Evolutionary conservation across 2,888 invertebrate genomes (phyloP).

Genomic region (Drosophila mimetica): DNA sequence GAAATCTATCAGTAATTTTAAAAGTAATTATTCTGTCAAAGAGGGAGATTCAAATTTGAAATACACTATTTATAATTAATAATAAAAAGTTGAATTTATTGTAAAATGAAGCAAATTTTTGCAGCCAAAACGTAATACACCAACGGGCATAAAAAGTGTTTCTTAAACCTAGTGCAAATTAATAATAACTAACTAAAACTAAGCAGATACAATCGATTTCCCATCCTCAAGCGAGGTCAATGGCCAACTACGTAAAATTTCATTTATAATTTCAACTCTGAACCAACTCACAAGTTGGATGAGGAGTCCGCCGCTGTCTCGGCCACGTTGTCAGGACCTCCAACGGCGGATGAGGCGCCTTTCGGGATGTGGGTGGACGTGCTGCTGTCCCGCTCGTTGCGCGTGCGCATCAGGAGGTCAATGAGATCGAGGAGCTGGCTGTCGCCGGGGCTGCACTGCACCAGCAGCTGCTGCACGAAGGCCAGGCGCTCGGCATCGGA

Average conservation of each 20-base stretch:
- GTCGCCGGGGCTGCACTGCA: constrained; percentile 67
- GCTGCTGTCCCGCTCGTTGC: constrained; percentile 47
- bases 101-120: constrained; percentile 19
- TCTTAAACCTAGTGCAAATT: not conserved
- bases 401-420: constrained; percentile 68
- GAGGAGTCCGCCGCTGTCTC: constrained; percentile 83
- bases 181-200: constrained; percentile 9
- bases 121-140: constrained; percentile 27
- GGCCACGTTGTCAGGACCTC: constrained; percentile 66
- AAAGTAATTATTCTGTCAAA: no score
- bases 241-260: constrained; percentile 5
- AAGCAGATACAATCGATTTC: not conserved
- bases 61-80: not conserved
- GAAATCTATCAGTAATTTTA: no score
- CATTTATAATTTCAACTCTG: not conserved
- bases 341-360: not conserved
- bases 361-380: not conserved
- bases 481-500: constrained; percentile 70
- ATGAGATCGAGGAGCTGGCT: constrained; percentile 79
- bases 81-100: constrained; percentile 12
- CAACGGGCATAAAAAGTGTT: constrained; percentile 18
- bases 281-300: constrained; percentile 73
- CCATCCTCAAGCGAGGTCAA: constrained; percentile 2
- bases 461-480: constrained; percentile 72
- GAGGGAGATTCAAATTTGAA: no score